Base-by-base conservation (phyloP, 2,797 vertebrate species). In the Melanotaenia trifasciata region DNA sequence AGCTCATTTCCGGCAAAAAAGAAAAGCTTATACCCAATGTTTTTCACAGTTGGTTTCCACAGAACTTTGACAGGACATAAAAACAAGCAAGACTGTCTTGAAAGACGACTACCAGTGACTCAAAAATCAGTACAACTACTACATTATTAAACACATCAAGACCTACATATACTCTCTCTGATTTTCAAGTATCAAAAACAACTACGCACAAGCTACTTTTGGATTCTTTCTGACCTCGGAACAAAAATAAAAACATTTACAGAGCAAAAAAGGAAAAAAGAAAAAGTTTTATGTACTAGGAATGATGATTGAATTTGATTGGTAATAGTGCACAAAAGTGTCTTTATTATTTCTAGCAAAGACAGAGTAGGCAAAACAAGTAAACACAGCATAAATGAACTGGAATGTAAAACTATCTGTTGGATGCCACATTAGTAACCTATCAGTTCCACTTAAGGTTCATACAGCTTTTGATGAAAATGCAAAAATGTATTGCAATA, bases 41-140 rank as follows among this genome's bases (percentile, higher is more conserved):
- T 83, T 81, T 74, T 33, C 33, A 54, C 45, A 79, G 57, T 84
- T 73, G 59, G 74, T 61, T 87, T 87, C 16, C 36, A 72, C 72
- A 70, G 45, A 66, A 72, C 85, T 73, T 75, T 85, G 73, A 81
- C 54, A n/a, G 60, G 53, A 36, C 66, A 43, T 45, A 58, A 75
- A 59, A 58, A 73, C 80, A 81, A 58, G 43, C 59, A 80, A 67
- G 61, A 62, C 66, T 11, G 12, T 68, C 75, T 81, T 77, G 50
- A 73, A 79, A 82, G 64, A 82, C 51, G 70, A 76, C 74, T 74
- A 82, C 76, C 67, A 85, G 70, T 79, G 70, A 67, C 67, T 77
- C 57, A 74, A 83, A 86, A 83, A 86, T 81, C 73, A 65, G 73
- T 87, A 65, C 16, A 69, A 73, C 33, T 69, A 26, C 84, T 89